These are phyloP conservation scores for Aleiodes alternator DNA, from an alignment of 2,888 invertebrate genomes.

Conservation along the genomic window DNA sequence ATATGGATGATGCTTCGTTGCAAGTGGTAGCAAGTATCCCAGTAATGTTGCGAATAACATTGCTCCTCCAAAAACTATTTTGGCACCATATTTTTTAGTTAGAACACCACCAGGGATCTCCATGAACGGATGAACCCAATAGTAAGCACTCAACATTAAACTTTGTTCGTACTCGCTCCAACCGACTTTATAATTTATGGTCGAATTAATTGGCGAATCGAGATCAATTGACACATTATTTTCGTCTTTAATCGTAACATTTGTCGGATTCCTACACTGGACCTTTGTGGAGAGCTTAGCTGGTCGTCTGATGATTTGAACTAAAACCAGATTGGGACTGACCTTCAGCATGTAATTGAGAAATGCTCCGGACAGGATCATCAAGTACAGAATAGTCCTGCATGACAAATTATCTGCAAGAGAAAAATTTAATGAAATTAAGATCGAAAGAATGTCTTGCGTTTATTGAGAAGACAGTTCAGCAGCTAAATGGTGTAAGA, in stretches of 20 bases:
- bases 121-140: constrained; percentile 84
- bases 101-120: constrained; percentile 85
- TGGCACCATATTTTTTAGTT: constrained; percentile 83
- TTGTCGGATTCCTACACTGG: neutral
- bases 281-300: neutral
- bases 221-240: neutral
- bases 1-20: constrained; percentile 78
- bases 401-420: constrained; percentile 50
- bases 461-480: no score
- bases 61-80: constrained; percentile 82
- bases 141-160: constrained; percentile 82
- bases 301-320: constrained; percentile 77
- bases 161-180: constrained; percentile 84
- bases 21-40: constrained; percentile 81
- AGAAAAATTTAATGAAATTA: no score
- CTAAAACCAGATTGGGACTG: constrained; percentile 81
- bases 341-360: constrained; percentile 81
- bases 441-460: no score
- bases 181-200: constrained; percentile 52
- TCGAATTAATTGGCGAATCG: neutral
- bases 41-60: constrained; percentile 81
- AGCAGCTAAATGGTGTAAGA: no score
- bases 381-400: constrained; percentile 78
- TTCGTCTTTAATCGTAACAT: neutral
- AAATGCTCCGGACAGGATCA: constrained; percentile 80